These are phyloP conservation scores for Drymonia ruficornis DNA, from an alignment of 2,888 invertebrate genomes.

Conservation along the genomic window DNA sequence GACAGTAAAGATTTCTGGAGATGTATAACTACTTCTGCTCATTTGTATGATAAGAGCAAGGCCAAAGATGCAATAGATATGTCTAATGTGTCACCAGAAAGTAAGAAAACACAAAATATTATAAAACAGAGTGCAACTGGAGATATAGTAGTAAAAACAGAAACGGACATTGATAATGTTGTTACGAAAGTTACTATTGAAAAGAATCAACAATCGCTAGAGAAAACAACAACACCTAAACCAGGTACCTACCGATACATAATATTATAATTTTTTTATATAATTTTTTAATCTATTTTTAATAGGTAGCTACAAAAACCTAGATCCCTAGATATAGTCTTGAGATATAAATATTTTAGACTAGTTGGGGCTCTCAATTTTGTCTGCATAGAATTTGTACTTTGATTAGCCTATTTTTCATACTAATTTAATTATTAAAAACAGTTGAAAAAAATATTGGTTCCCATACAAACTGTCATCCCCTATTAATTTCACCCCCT, in stretches of 20 bases:
- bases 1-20: slow-evolving; percentile 45
- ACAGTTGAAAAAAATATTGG: too few species aligned
- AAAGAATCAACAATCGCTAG: slow-evolving; percentile 45
- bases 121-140: slow-evolving; percentile 62
- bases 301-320: too few species aligned
- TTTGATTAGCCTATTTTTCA: too few species aligned
- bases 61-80: slow-evolving; percentile 38
- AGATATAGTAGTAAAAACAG: slow-evolving; percentile 73
- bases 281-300: too few species aligned
- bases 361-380: too few species aligned
- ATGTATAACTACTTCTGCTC: slow-evolving; percentile 55
- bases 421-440: too few species aligned
- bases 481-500: too few species aligned
- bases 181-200: slow-evolving; percentile 80
- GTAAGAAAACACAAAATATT: slow-evolving; percentile 42
- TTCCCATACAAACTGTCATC: too few species aligned
- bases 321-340: too few species aligned
- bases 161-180: slow-evolving; percentile 62
- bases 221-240: slow-evolving; percentile 32
- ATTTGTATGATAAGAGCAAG: slow-evolving; percentile 55
- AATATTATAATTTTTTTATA: too few species aligned
- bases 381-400: too few species aligned
- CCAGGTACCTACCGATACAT: slow-evolving; percentile 53
- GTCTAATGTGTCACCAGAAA: slow-evolving; percentile 22
- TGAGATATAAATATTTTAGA: too few species aligned